phyloP scores from a whole-genome alignment of 2,888 invertebrate species.

The Pharmacophagus antenor region DNA sequence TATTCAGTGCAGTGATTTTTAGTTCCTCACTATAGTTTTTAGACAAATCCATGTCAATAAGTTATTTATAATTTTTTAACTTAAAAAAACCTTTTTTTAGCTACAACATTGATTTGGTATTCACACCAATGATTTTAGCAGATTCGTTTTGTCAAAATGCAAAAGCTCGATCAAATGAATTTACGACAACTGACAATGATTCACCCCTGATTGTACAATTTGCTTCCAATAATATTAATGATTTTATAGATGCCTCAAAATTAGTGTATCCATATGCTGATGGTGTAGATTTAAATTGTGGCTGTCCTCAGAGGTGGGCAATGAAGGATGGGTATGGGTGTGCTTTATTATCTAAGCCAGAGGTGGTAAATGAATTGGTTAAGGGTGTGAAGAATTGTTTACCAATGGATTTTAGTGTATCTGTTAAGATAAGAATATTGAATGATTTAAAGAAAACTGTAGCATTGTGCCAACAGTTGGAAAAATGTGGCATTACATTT shows the following conservation, averaged over 20 bases:
- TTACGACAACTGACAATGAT: conserved; percentile 88
- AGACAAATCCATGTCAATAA: too few relatives aligned
- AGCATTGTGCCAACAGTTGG: conserved; percentile 88
- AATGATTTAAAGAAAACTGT: conserved; percentile 86
- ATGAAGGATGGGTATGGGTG: conserved; percentile 94
- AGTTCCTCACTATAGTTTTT: too few relatives aligned
- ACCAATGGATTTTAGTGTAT: conserved; percentile 89
- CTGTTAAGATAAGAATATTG: conserved; percentile 93
- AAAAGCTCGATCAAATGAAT: conserved; percentile 92
- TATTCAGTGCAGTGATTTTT: too few relatives aligned
- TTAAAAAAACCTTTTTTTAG: conserved; percentile 52
- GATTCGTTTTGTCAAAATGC: conserved; percentile 94
- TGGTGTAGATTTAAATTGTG: conserved; percentile 98
- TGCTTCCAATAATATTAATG: conserved; percentile 91
- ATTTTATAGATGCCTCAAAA: conserved; percentile 92
- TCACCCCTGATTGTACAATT: conserved; percentile 95
- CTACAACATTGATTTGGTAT: conserved; percentile 93
- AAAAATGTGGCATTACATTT: conserved; percentile 93
- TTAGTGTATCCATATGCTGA: conserved; percentile 91
- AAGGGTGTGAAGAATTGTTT: conserved; percentile 87
- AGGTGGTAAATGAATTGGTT: conserved; percentile 90
- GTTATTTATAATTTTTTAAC: background rate
- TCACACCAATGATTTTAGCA: conserved; percentile 98
- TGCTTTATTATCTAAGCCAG: conserved; percentile 89
- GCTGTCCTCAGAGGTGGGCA: conserved; percentile 98